Base-by-base conservation (phyloP, 2,888 invertebrate genomes). In the Cephalotes varians region DNA sequence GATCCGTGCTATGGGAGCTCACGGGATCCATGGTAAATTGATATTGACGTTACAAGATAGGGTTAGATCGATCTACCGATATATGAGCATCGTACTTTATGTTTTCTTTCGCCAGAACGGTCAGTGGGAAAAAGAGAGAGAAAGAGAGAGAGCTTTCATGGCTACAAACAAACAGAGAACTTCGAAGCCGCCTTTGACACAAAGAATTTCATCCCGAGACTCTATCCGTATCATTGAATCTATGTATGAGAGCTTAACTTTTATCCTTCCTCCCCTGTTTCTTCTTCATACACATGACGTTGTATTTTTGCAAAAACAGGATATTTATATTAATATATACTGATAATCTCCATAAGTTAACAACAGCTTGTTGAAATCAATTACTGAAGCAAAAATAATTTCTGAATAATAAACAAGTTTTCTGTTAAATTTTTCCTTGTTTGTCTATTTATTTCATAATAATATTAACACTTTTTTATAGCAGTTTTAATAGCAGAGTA, bases 1-100 rank as follows among this genome's bases (percentile, higher is more conserved):
- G 86, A 87, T 88, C 60, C 28, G 12, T 28, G 62, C 62, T 31
- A 56, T 15, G 64, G 56, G 60, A 77, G 60, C 79, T 64, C 64
- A 62, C 67, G 81, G n/a, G 85, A 91, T 88, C 85, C 88, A 84
- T 76, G 25, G 73, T 83, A 89, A 90, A 90, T 90, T 90, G 90
- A 91, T 89, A 88, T 88, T 86, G 87, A 82, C 82, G 73, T 72
- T 77, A 67, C 65, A 67, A 72, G 74, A 83, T 83, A 81, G 83
- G 81, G 81, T 73, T 83, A 67, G 73, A 44, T 62, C 47, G 83
- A 74, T 69, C 51, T 44, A 15, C 54, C 54, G 83, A 67, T 82
- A 71, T 82, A 82, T 62, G 60, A 80, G 54, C 80, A 72, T 65
- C 80, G 65, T 72, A 54, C 79, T 58, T 82, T 62, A 72, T 79